Evolutionary conservation across 2,888 invertebrate species (phyloP).

Genomic region (Noctuana brunneofusca): DNA sequence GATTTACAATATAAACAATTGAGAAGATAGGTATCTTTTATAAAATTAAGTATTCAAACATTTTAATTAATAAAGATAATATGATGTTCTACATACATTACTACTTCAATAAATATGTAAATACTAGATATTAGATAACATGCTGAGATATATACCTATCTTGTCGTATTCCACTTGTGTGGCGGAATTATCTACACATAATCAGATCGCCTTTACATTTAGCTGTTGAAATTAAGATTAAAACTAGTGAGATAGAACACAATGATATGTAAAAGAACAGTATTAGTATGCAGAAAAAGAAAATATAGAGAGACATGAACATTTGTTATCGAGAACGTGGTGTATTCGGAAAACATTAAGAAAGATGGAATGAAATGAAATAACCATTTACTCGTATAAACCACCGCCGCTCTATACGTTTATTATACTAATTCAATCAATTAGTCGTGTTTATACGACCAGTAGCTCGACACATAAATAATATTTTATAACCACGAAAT

Average conservation of each 20-base stretch:
- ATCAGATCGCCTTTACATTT: constrained; percentile 26
- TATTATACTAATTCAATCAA: constrained; percentile 24
- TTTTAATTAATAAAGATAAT: too few species aligned
- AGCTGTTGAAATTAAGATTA: constrained; percentile 21
- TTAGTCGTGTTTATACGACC: constrained; percentile 30
- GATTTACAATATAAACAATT: too few species aligned
- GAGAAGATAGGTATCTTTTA: too few species aligned
- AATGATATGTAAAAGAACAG: constrained; percentile 23
- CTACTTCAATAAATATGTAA: constrained; percentile 18
- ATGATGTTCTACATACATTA: not conserved
- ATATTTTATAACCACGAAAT: constrained; percentile 51
- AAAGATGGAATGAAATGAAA: constrained; percentile 10
- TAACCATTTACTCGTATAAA: not conserved
- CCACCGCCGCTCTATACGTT: not conserved
- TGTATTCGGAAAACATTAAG: not conserved
- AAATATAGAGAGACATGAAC: constrained; percentile 19
- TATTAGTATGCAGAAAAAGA: constrained; percentile 21
- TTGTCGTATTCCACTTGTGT: constrained; percentile 31
- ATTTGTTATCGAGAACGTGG: constrained; percentile 22
- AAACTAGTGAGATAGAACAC: constrained; percentile 21
- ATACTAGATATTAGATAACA: constrained; percentile 22
- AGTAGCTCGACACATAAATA: constrained; percentile 40
- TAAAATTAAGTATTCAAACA: too few species aligned
- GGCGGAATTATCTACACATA: constrained; percentile 26
- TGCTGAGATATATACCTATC: constrained; percentile 18